Evolutionary conservation across 2,888 invertebrate genomes (phyloP).

Genomic region (Nomada hirtipes): DNA sequence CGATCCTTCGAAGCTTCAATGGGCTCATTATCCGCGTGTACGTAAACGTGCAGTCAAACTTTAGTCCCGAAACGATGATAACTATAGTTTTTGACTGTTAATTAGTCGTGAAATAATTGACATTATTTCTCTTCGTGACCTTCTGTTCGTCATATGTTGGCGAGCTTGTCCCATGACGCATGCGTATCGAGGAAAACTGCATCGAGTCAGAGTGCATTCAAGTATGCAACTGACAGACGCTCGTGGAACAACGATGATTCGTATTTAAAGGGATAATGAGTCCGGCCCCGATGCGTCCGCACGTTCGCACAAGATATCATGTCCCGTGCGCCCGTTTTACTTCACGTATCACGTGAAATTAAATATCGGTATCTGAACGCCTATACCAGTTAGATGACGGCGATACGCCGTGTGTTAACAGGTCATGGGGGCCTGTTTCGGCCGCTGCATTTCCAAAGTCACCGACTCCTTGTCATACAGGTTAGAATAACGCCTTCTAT

Average conservation of each 20-base stretch:
- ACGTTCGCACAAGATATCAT: conserved; percentile 21
- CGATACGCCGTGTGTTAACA: conserved; percentile 75
- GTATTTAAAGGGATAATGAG: conserved; percentile 18
- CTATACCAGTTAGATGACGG: conserved; percentile 77
- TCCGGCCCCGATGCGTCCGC: conserved; percentile 13
- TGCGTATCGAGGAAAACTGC: conserved; percentile 16
- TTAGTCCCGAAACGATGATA: not conserved
- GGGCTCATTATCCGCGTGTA: not conserved
- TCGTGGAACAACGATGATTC: conserved; percentile 24
- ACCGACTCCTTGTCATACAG: conserved; percentile 78
- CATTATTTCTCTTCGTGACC: not conserved
- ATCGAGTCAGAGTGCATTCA: conserved; percentile 25
- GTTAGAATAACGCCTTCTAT: conserved; percentile 65
- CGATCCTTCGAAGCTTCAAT: not conserved
- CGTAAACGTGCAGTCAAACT: not conserved
- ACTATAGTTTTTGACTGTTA: not conserved
- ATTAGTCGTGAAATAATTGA: conserved; percentile 2
- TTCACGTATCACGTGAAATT: conserved; percentile 63
- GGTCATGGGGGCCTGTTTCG: conserved; percentile 86
- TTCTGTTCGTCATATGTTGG: conserved; percentile 19
- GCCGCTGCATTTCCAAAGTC: conserved; percentile 84
- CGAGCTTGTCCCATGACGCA: conserved; percentile 33
- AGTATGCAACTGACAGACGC: conserved; percentile 41
- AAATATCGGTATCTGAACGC: conserved; percentile 61
- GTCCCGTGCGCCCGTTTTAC: conserved; percentile 28